phyloP scores from a whole-genome alignment of 2,888 invertebrate species.

The Bimastos eiseni region DNA sequence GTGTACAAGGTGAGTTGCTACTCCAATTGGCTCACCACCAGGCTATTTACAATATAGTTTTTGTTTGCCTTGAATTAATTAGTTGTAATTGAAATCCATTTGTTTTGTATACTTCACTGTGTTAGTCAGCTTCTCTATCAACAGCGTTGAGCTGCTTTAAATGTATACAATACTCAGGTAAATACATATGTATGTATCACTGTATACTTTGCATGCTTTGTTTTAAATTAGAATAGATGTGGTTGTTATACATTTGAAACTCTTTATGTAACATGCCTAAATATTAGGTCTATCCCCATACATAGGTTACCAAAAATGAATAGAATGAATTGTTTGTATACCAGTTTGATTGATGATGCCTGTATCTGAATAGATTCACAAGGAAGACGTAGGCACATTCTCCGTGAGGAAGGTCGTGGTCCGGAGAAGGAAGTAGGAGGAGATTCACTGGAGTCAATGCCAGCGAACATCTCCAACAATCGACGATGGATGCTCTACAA shows the following conservation, averaged over 20 bases:
- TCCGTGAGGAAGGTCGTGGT: constrained; percentile 34
- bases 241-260: background rate
- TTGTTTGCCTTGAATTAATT: background rate
- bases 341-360: background rate
- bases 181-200: background rate
- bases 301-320: background rate
- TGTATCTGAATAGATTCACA: background rate
- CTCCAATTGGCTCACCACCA: background rate
- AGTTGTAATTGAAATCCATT: background rate
- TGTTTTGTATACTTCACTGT: background rate
- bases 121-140: no score
- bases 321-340: background rate
- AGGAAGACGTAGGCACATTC: constrained; percentile 34
- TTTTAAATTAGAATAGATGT: background rate
- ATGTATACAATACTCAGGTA: no score
- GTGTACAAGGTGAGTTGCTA: constrained; percentile 5
- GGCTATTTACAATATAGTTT: background rate
- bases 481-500: constrained; percentile 46
- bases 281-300: background rate
- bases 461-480: constrained; percentile 39
- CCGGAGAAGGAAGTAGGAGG: background rate
- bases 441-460: background rate
- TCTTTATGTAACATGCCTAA: background rate
- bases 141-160: no score
- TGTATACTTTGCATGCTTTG: background rate